phyloP scores from a whole-genome alignment of 2,888 invertebrate genomes.

The Cacoxenus indagator region DNA sequence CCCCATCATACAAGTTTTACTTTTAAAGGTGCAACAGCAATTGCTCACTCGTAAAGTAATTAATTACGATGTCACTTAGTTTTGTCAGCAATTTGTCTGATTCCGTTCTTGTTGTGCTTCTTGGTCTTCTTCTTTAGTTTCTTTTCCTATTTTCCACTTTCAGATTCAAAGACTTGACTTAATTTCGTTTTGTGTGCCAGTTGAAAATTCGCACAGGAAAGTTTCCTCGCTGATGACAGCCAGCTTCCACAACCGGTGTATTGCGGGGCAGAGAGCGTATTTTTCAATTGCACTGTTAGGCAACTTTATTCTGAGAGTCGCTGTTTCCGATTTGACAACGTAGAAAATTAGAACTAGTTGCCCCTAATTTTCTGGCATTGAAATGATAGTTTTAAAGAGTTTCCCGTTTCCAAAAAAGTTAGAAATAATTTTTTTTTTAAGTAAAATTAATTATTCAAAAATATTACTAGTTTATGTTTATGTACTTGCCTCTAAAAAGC shows the following conservation, averaged over 20 bases:
- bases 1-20: background rate
- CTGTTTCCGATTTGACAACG: background rate
- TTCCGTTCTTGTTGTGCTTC: conserved; percentile 38
- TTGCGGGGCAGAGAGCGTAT: background rate
- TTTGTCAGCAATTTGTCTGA: conserved; percentile 55
- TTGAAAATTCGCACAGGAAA: background rate
- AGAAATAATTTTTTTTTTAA: too few species aligned
- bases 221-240: background rate
- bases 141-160: conserved; percentile 17
- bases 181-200: background rate
- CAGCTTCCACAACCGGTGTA: background rate
- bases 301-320: background rate
- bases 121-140: background rate
- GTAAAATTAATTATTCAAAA: too few species aligned
- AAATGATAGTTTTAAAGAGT: too few species aligned
- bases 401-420: too few species aligned
- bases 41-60: conserved; percentile 49
- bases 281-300: background rate
- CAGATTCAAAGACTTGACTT: conserved; percentile 7
- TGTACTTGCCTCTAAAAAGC: too few species aligned
- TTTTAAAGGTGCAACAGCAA: conserved; percentile 1
- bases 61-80: conserved; percentile 55
- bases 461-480: too few species aligned
- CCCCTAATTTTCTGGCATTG: too few species aligned
- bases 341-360: background rate